These are phyloP conservation scores for Onychomys arenicola DNA, from an alignment of 2,797 vertebrate species.

Conservation along the genomic window DNA sequence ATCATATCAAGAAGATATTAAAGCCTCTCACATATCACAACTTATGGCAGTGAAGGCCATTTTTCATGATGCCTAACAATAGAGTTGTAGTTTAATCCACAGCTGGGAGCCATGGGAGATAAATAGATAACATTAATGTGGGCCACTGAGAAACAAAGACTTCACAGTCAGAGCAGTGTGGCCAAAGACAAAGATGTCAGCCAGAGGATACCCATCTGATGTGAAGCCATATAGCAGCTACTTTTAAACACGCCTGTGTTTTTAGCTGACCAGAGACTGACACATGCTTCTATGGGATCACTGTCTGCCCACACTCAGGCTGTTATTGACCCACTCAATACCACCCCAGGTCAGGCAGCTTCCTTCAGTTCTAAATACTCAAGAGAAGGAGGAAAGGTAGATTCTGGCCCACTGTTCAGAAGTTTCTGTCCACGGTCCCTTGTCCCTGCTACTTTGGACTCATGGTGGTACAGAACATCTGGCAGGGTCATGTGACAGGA, in stretches of 20 bases:
- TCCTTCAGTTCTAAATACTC: background rate
- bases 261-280: background rate
- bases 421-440: background rate
- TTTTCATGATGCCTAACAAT: slow-evolving; percentile 57
- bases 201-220: background rate
- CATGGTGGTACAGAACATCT: too few relatives aligned
- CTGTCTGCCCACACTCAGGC: background rate
- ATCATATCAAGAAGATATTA: slow-evolving; percentile 70
- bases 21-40: slow-evolving; percentile 78
- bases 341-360: background rate
- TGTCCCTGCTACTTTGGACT: background rate
- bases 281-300: background rate
- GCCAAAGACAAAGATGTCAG: slow-evolving; percentile 16
- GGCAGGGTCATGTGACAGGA: background rate
- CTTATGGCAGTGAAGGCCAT: slow-evolving; percentile 63
- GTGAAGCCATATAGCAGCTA: background rate
- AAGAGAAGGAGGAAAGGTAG: background rate
- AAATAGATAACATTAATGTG: slow-evolving; percentile 53
- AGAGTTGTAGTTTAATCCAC: slow-evolving; percentile 59
- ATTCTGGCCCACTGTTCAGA: background rate
- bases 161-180: background rate
- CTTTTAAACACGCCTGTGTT: background rate
- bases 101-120: slow-evolving; percentile 25
- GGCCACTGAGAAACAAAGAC: slow-evolving; percentile 40
- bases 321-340: background rate